Conservation (phyloP, 2,888 invertebrate genomes). For the Athalia cordata region DNA sequence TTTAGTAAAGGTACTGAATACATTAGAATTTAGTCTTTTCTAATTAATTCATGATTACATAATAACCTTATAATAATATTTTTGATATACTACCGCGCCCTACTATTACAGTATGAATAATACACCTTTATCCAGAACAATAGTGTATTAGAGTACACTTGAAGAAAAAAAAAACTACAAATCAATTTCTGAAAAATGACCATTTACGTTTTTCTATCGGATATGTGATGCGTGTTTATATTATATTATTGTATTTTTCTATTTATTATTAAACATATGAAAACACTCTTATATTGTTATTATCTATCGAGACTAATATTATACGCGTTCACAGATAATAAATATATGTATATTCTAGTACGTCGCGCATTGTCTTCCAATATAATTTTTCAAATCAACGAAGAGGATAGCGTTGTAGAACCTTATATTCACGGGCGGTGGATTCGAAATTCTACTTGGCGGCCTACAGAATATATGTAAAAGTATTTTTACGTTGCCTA, state of each 20-base stretch:
- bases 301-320: constrained; percentile 61
- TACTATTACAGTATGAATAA: constrained; percentile 4
- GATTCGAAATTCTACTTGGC: not conserved
- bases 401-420: too few relatives aligned
- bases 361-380: not conserved
- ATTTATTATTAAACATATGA: constrained; percentile 57
- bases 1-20: constrained; percentile 45
- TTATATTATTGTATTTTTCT: constrained; percentile 49
- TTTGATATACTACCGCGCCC: constrained; percentile 31
- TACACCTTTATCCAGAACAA: not conserved
- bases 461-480: not conserved
- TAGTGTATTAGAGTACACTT: not conserved
- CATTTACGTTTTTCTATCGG: not conserved
- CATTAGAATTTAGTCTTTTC: constrained; percentile 23
- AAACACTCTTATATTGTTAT: constrained; percentile 49
- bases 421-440: too few relatives aligned
- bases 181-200: constrained; percentile 2
- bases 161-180: not conserved
- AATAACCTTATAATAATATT: constrained; percentile 21
- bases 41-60: constrained; percentile 14
- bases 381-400: too few relatives aligned
- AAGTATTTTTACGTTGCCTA: constrained; percentile 5
- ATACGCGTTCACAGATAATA: constrained; percentile 63
- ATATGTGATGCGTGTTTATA: constrained; percentile 51
- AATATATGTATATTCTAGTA: constrained; percentile 36